Base-by-base conservation (phyloP, 2,888 invertebrate genomes). In the Syritta pipiens region DNA sequence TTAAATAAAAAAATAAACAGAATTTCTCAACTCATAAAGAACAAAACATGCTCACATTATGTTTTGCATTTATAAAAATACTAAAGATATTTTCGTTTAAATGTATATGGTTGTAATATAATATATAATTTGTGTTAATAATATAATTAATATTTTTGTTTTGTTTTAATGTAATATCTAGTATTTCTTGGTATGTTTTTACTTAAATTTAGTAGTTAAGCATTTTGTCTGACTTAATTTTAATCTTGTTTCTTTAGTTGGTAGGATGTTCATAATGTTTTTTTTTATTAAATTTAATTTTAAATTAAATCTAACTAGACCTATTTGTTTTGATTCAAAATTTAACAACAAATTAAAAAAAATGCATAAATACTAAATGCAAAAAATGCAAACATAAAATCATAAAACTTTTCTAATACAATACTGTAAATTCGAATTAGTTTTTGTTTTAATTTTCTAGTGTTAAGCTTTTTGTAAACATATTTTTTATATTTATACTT, bases 151-250 rank as follows among this genome's bases (percentile, higher is more conserved):
- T 76, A 81, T 82, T 83, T 82, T 37, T 77, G 74, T 81, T 81
- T 82, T 81, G 28, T 65, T 81, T 75, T 57, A 60, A 51, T 77
- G 59, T 79, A 55, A 72, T 79, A 72, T 72, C 75, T 82, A 82
- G 68, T 79, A 68, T 75, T 63, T 74, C 75, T 82, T 83, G 57
- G 57, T 84, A 62, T 82, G 57, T 65, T 81, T 81, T 69, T 68
- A 46, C 81, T 53, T 75, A 75, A 46, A 69, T 69, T 81, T 82
- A 81, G 49, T 82, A 76, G 83, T 84, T 85, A 84, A 86, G 86
- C 86, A 86, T 86, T 86, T 87, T 84, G 84, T 84, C 84, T 85
- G 83, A 83, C 83, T 82, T 85, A 72, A n/a, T n/a, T n/a, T 82
- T 74, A 83, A 37, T 37, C 17, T 77, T 65, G 46, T 74, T 82